Evolutionary conservation across 2,888 invertebrate genomes (phyloP).

Genomic region (Copidosoma aretas): DNA sequence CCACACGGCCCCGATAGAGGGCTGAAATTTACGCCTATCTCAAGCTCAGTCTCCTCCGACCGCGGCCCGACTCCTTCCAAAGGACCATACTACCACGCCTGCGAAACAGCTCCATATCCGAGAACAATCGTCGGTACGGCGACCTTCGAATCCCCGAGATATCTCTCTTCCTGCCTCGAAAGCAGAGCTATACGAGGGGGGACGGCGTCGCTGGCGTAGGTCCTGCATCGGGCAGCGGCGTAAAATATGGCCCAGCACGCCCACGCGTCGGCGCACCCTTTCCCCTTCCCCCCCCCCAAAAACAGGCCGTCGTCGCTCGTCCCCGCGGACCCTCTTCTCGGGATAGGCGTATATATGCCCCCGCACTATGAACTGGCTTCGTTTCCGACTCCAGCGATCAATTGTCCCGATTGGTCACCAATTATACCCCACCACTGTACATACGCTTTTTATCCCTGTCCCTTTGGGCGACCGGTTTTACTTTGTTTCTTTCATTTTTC

Average conservation of each 20-base stretch:
- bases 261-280: conserved; percentile 47
- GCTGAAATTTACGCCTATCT: background rate
- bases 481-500: too few species aligned
- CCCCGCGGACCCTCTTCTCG: too few species aligned
- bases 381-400: conserved; percentile 50
- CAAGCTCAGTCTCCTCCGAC: background rate
- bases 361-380: too few species aligned
- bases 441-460: background rate
- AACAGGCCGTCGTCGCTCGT: too few species aligned
- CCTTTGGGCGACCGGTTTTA: too few species aligned
- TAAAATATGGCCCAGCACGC: conserved; percentile 58
- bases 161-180: conserved; percentile 7
- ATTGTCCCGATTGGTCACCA: conserved; percentile 59
- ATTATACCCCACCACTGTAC: conserved; percentile 48
- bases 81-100: background rate
- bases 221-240: conserved; percentile 51
- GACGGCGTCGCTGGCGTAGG: background rate
- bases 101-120: too few species aligned
- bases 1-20: background rate
- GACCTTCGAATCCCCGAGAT: background rate
- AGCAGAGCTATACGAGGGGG: conserved; percentile 20
- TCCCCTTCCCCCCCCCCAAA: background rate
- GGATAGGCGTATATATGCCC: too few species aligned
- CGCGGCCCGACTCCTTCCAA: background rate
- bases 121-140: conserved; percentile 22